Evolutionary conservation across 1,140 invertebrate genomes (phyloP).

Genomic region (Antheraea pernyi): DNA sequence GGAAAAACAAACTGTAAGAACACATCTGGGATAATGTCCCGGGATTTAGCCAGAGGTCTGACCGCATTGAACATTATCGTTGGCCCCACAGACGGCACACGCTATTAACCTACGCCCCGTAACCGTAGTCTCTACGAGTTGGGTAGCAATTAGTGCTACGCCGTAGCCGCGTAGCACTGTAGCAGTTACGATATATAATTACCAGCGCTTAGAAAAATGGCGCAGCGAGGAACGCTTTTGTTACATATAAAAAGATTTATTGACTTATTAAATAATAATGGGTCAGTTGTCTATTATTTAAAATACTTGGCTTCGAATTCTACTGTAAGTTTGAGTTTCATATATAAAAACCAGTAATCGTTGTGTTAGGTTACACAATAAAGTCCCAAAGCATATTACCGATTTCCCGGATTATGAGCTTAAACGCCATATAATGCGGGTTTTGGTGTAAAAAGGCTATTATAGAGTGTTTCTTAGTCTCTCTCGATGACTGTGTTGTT

Average conservation of each 20-base stretch:
- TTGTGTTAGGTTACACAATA: too few species aligned
- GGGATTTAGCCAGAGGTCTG: background rate
- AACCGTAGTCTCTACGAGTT: constrained; percentile 58
- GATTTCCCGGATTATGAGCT: too few species aligned
- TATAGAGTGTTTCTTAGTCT: too few species aligned
- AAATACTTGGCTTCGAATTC: too few species aligned
- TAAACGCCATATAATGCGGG: too few species aligned
- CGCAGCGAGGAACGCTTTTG: background rate
- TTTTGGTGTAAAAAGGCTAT: too few species aligned
- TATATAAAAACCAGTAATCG: too few species aligned
- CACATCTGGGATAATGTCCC: background rate
- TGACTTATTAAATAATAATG: background rate
- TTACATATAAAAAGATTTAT: background rate
- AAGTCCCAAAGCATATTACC: too few species aligned
- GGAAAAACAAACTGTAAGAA: background rate
- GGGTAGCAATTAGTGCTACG: constrained; percentile 74
- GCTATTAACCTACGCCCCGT: constrained; percentile 65
- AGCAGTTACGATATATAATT: constrained; percentile 57
- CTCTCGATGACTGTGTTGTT: too few species aligned
- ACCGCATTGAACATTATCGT: constrained; percentile 21
- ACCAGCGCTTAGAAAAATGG: constrained; percentile 38
- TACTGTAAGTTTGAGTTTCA: too few species aligned
- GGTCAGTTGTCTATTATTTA: too few species aligned
- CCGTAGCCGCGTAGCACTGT: constrained; percentile 26
- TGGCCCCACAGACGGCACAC: constrained; percentile 25